These are phyloP conservation scores for Choristoneura fumiferana DNA, from an alignment of 1,140 invertebrate species.

Conservation along the genomic window DNA sequence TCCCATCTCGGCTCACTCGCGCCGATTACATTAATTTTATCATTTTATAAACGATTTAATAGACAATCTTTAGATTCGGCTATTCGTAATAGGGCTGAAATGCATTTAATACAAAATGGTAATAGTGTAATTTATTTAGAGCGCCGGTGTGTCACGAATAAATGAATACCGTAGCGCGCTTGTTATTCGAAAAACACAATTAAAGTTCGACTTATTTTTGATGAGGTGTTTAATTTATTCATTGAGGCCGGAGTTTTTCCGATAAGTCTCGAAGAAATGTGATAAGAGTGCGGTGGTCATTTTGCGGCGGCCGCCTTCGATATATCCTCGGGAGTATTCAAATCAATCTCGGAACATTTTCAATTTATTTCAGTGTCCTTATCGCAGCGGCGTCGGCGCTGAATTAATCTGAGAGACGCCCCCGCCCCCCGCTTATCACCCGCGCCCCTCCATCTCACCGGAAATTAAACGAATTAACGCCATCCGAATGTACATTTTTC, in stretches of 20 bases:
- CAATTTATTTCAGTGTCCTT: constrained; percentile 77
- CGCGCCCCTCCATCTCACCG: constrained; percentile 55
- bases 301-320: constrained; percentile 48
- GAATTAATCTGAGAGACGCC: constrained; percentile 75
- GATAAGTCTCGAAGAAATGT: constrained; percentile 32
- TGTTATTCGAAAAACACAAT: constrained; percentile 28
- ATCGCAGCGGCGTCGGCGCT: constrained; percentile 71
- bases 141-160: constrained; percentile 23
- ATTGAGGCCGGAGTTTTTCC: constrained; percentile 41
- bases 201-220: constrained; percentile 32
- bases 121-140: constrained; percentile 26
- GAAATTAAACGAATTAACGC: constrained; percentile 79
- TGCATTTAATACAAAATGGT: constrained; percentile 25
- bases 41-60: constrained; percentile 75
- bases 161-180: constrained; percentile 34
- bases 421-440: constrained; percentile 32
- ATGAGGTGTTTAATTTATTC: constrained; percentile 50
- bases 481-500: constrained; percentile 78
- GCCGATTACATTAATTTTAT: constrained; percentile 74
- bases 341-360: constrained; percentile 77
- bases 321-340: constrained; percentile 72
- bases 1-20: constrained; percentile 68
- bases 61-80: constrained; percentile 59
- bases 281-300: constrained; percentile 53
- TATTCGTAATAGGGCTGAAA: constrained; percentile 41